Evolutionary conservation across 2,113 vertebrate species (phyloP).

Genomic region (Myrmecobius fasciatus): DNA sequence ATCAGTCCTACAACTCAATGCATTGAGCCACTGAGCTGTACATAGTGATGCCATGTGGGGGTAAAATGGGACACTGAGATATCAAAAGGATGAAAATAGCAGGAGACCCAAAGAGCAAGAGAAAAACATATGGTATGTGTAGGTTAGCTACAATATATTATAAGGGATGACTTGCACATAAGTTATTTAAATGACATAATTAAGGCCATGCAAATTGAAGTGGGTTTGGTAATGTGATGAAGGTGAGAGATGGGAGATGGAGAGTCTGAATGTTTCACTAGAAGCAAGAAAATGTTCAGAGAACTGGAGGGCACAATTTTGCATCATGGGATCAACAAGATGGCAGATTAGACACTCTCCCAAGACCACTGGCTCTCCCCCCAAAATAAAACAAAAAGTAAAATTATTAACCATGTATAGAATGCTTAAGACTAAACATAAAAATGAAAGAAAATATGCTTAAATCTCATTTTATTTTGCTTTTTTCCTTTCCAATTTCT

Average conservation of each 20-base stretch:
- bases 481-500: background rate
- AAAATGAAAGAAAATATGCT: background rate
- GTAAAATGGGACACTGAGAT: background rate
- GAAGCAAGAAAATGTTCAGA: background rate
- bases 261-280: background rate
- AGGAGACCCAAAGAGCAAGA: background rate
- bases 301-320: background rate
- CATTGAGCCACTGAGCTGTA: too few species aligned
- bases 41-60: background rate
- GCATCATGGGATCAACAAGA: background rate
- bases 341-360: background rate
- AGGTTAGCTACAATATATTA: background rate
- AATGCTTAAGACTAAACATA: background rate
- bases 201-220: background rate
- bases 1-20: too few species aligned
- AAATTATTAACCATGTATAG: background rate
- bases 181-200: background rate
- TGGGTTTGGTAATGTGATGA: background rate
- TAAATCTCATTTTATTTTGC: background rate
- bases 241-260: background rate
- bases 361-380: background rate
- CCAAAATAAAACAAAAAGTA: background rate
- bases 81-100: background rate
- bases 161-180: background rate
- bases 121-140: background rate